These are phyloP conservation scores for Amaurobius ferox DNA, from an alignment of 2,888 invertebrate species.

Conservation along the genomic window DNA sequence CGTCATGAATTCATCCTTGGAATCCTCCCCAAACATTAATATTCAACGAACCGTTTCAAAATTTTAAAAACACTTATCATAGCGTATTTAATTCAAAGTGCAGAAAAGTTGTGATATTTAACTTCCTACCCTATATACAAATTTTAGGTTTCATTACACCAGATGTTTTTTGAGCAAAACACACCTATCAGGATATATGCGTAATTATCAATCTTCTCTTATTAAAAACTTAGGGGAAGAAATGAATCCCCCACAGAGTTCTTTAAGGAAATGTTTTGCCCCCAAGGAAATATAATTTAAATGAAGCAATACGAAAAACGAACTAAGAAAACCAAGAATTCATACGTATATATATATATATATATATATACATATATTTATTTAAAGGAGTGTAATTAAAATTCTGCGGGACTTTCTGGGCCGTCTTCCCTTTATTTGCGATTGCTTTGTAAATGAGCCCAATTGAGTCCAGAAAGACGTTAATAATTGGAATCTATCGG, in stretches of 20 bases:
- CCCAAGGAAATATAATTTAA: not conserved
- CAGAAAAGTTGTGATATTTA: no score
- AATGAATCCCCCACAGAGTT: not conserved
- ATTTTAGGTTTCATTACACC: no score
- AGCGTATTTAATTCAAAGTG: no score
- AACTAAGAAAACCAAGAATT: not conserved
- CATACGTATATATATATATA: no score
- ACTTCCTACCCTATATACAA: no score
- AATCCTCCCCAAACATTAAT: no score
- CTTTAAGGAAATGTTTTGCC: not conserved
- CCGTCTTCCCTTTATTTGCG: not conserved
- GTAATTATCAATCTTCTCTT: not conserved
- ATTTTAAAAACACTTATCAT: no score
- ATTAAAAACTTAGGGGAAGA: not conserved
- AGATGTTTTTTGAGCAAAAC: no score
- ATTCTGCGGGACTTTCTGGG: not conserved
- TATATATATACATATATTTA: constrained; percentile 31
- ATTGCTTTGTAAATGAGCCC: not conserved
- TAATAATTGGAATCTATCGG: no score
- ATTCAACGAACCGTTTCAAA: no score
- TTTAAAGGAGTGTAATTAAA: constrained; percentile 54
- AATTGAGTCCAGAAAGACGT: not conserved
- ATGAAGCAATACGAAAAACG: not conserved
- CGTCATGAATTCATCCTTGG: no score
- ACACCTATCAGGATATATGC: no score